A percentile compares a stretch with the other conserved stretches of the same genome.
Conservation (phyloP, 2,888 invertebrate species). For the Lepidocyrtinus sp. region DNA sequence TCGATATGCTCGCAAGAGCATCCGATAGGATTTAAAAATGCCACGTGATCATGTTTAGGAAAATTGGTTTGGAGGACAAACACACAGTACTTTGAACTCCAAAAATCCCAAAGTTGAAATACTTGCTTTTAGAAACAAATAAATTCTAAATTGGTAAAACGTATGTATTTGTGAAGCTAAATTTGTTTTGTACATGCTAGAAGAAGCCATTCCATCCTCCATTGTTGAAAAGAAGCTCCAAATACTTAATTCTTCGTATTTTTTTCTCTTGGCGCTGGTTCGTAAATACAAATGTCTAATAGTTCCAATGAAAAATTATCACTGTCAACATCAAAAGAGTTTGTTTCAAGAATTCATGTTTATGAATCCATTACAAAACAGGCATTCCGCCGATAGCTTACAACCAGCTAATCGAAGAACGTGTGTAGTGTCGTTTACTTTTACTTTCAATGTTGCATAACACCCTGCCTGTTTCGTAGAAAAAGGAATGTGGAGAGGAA, state of each 20-base stretch:
- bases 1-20: constrained; percentile 27
- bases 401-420: not conserved
- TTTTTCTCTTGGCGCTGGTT: too few relatives aligned
- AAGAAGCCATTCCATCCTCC: too few relatives aligned
- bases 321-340: constrained; percentile 56
- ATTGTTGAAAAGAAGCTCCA: too few relatives aligned
- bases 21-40: constrained; percentile 23
- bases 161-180: too few relatives aligned
- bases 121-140: too few relatives aligned
- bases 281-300: not conserved
- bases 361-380: constrained; percentile 28
- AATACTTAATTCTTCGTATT: too few relatives aligned
- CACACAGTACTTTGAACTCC: too few relatives aligned
- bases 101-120: too few relatives aligned
- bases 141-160: too few relatives aligned
- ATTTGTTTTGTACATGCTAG: too few relatives aligned
- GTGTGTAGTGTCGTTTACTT: not conserved
- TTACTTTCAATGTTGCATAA: constrained; percentile 1
- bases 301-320: constrained; percentile 64
- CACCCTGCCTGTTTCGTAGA: not conserved
- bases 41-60: constrained; percentile 60
- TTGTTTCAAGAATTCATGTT: constrained; percentile 34
- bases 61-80: too few relatives aligned
- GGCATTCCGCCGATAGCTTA: not conserved
- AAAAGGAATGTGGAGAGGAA: not conserved